These are phyloP conservation scores for Melangyna quadrimaculata DNA, from an alignment of 2,888 invertebrate genomes.

Conservation along the genomic window DNA sequence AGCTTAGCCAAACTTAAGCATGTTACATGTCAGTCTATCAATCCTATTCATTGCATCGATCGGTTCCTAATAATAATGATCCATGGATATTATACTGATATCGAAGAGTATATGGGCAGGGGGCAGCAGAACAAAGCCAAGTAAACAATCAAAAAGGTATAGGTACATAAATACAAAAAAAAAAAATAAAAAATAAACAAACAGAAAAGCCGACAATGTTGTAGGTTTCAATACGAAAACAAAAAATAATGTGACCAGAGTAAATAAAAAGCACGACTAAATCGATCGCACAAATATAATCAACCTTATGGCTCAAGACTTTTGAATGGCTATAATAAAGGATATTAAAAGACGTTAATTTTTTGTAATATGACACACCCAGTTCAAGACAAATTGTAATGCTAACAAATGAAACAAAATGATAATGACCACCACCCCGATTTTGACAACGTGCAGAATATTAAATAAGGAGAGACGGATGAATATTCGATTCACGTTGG, in stretches of 20 bases:
- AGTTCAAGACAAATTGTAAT: no score
- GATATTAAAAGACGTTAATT: no score
- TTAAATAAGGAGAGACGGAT: no score
- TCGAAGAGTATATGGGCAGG: not conserved
- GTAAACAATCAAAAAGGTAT: not conserved
- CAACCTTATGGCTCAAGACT: no score
- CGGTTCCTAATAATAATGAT: not conserved
- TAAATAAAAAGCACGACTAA: not conserved
- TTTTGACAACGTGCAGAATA: no score
- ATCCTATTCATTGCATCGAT: not conserved
- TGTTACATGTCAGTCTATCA: constrained; percentile 3
- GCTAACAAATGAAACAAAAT: no score
- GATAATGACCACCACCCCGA: no score
- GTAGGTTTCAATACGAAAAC: not conserved
- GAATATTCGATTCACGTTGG: no score
- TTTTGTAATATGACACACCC: no score
- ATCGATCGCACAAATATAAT: not conserved
- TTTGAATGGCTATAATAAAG: not conserved
- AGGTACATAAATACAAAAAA: not conserved
- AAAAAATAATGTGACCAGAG: not conserved
- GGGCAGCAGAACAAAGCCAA: not conserved
- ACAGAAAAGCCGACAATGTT: not conserved
- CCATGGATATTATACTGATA: not conserved
- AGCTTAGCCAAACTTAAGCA: not conserved
- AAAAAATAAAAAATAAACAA: not conserved